phyloP scores from a whole-genome alignment of 2,113 vertebrate genomes.

The Odobenus rosmarus region DNA sequence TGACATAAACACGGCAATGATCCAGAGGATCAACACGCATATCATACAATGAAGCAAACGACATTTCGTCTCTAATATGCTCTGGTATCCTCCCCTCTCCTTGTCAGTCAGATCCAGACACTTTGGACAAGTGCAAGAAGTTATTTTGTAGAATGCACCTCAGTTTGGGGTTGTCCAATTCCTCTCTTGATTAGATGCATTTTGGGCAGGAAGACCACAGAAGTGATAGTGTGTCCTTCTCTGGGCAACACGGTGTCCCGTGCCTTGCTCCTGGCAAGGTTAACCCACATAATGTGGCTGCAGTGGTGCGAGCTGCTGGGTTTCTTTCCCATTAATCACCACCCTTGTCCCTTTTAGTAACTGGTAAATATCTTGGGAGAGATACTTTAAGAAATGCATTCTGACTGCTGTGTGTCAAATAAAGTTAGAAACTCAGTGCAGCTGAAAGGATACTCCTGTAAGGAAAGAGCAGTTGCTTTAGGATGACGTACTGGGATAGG shows the following conservation, averaged over 20 bases:
- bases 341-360: background rate
- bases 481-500: fast-evolving
- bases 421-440: background rate
- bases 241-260: fast-evolving
- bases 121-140: background rate
- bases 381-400: background rate
- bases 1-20: background rate
- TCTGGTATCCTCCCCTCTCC: too few species aligned
- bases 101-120: too few species aligned
- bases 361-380: background rate
- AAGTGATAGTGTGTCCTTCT: background rate
- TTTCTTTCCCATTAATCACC: background rate
- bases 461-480: background rate
- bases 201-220: background rate
- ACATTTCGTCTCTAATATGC: too few species aligned
- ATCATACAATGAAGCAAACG: background rate
- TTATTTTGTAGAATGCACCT: background rate
- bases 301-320: background rate
- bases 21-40: fast-evolving
- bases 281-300: background rate
- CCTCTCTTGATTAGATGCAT: background rate
- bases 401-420: background rate
- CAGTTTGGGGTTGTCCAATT: background rate
- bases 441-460: background rate
- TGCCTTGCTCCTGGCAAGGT: too few species aligned